These are phyloP conservation scores for Trichonephila clavata DNA, from an alignment of 1,140 invertebrate species.

Conservation along the genomic window DNA sequence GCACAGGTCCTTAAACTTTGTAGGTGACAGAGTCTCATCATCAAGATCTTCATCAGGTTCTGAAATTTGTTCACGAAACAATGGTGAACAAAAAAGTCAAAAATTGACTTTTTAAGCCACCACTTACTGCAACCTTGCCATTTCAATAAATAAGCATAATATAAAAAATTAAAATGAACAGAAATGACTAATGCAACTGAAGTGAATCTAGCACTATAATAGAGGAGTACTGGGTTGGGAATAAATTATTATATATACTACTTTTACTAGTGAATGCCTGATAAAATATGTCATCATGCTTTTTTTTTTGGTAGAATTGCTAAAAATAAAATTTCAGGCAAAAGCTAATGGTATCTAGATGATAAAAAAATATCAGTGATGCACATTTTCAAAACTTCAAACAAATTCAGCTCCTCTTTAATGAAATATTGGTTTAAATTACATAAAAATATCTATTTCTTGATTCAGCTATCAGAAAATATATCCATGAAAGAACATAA, in stretches of 20 bases:
- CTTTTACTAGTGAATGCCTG: neutral
- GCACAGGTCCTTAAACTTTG: slow-evolving; percentile 69
- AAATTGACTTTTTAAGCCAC: slow-evolving; percentile 53
- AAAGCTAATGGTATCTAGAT: neutral
- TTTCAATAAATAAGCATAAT: slow-evolving; percentile 47
- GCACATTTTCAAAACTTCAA: neutral
- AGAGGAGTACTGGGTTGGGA: slow-evolving; percentile 14
- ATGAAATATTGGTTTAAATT: no score
- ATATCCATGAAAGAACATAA: no score
- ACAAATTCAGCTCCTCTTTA: slow-evolving; percentile 5
- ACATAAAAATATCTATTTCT: no score
- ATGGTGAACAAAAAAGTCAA: slow-evolving; percentile 38
- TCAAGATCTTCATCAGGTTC: slow-evolving; percentile 62
- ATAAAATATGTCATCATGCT: slow-evolving; percentile 39
- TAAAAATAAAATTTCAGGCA: slow-evolving; percentile 59
- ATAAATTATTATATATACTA: neutral
- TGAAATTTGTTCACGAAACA: slow-evolving; percentile 70
- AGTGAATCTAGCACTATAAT: slow-evolving; percentile 14
- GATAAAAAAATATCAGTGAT: neutral
- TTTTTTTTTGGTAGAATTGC: slow-evolving; percentile 2
- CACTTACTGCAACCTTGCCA: slow-evolving; percentile 39
- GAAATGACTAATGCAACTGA: slow-evolving; percentile 18
- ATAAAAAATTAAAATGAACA: slow-evolving; percentile 47
- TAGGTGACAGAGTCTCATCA: slow-evolving; percentile 58
- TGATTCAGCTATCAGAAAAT: no score